Base-by-base conservation (phyloP, 2,797 vertebrate species). In the Galagoides demidoff region DNA sequence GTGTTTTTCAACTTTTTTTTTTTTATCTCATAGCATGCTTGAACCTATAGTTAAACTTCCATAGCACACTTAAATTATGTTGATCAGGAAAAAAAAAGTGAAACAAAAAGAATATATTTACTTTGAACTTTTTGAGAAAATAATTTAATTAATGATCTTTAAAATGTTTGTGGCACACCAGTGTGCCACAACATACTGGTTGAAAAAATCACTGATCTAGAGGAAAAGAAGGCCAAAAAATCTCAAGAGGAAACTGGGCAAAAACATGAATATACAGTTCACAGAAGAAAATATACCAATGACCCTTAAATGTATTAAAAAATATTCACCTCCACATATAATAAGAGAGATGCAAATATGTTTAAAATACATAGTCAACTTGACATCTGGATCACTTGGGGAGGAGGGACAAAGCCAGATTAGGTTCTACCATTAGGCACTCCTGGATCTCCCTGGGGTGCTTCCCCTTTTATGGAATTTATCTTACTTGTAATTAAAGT, bases 261-360 rank as follows among this genome's bases (percentile, higher is more conserved):
- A 64, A 88, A 93, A 45, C 49, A 85, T 52, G 71, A 84, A 94
- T 52, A 74, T 20, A 79, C 13, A 66, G 13, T 74, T 66, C 49
- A 90, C 29, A 61, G 59, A 89, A 85, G 66, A 89, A 92, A 94
- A 86, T 86, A 59, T 37, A 78, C 5, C 68, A 92, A 93, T 70
- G 14, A 45, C 20, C 45, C 20, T 81, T 85, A 92, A 77, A 45
- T 11, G 12, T 86, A 63, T n/a, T 29, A 92, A 94, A 93, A 92
- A 57, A 52, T 49, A 43, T 7, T 71, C 61, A 87, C 74, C 29
- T 76, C 71, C 27, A 89, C 13, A n/a, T 17, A 19, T 17, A 90
- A 11, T 23, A 78, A 94, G 23, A 82, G 63, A 95, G 55, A 88
- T 66, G 17, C 27, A 86, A 95, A 73, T 66, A 39, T 49, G 17